Evolutionary conservation across 2,888 invertebrate genomes (phyloP), one percentile per base, ranked within the genome.

Genomic region (Andrena hattorfiana): DNA sequence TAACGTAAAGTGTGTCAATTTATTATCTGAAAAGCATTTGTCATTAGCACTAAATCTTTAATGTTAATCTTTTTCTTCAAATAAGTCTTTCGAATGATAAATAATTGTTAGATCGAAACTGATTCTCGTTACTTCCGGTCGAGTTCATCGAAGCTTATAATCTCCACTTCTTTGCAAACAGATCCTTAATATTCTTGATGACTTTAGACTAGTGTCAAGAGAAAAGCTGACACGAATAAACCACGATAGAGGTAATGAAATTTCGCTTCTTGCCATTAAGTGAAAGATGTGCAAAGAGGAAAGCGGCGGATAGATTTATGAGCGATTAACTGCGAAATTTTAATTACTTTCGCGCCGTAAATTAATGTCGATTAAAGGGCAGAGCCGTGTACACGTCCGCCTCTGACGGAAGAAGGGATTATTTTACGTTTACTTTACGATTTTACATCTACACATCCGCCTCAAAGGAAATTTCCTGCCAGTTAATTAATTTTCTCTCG

Each of bases 291-390:
- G 23, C n/a, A 28, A 49, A 49, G 68, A 32, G 32, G n/a, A 32
- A 62, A 26, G 13, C 54, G 49, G 30, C 16, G 13, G 68, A 28
- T 20, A 48, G 59, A 51, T 69, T 59, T 69, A 62, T 42, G 42
- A 35, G 10, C 68, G 75, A 75, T 70, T 79, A 70, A 48, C 68
- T 56, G 63, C 30, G 49, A 64, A 75, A 69, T 74, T 79, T 79
- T 64, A 79, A 79, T 69, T 74, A 75, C 74, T 69, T 70, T 26
- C 69, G 8, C 59, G 51, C 32, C 63, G 64, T 63, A 69, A 74
- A 68, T 68, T 74, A 56, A 62, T 35, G 60, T 26, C 67, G 60
- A 54, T 68, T 73, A 68, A 51, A 66, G 62, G 23, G 51, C 35
- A 64, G 54, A 56, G 56, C 8, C 23, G 48, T 10, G 42, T 42